Percentiles rank a stretch among this genome's conserved stretches.
phyloP scores from a whole-genome alignment of 2,113 vertebrate species.

The Crotalus viridis region DNA sequence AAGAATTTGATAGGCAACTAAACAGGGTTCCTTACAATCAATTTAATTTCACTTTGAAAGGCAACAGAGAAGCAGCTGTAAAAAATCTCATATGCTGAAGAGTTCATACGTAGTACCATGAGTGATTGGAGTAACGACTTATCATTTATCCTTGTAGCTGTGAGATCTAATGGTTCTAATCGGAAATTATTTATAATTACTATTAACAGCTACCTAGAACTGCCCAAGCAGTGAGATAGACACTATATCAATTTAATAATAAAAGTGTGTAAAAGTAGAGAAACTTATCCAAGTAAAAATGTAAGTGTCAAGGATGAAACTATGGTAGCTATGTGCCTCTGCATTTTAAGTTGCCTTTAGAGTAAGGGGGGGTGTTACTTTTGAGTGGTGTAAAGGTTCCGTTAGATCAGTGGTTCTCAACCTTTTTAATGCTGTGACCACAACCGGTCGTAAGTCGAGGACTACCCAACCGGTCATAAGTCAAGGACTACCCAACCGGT shows the following conservation, averaged over 20 bases:
- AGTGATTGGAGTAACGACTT: neutral
- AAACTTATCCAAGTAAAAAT: neutral
- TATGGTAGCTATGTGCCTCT: too few relatives aligned
- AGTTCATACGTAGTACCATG: neutral
- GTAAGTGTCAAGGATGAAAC: too few relatives aligned
- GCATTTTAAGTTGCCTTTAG: too few relatives aligned
- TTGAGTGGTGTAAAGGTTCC: too few relatives aligned
- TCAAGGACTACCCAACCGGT: too few relatives aligned
- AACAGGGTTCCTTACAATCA: neutral
- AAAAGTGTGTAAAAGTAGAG: neutral
- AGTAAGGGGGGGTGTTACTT: too few relatives aligned
- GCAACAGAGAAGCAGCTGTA: neutral
- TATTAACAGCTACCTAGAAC: neutral
- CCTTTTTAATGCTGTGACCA: too few relatives aligned
- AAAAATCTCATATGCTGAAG: neutral
- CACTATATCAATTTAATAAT: neutral
- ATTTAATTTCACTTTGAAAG: neutral
- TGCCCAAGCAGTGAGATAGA: neutral
- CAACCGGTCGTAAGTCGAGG: too few relatives aligned
- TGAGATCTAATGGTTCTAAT: neutral
- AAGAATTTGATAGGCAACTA: neutral
- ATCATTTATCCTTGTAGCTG: neutral
- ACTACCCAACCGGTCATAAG: too few relatives aligned
- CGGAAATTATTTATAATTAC: neutral
- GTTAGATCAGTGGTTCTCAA: too few relatives aligned